These are phyloP conservation scores for Oryzias curvinotus DNA, from an alignment of 2,113 vertebrate genomes.

Conservation along the genomic window DNA sequence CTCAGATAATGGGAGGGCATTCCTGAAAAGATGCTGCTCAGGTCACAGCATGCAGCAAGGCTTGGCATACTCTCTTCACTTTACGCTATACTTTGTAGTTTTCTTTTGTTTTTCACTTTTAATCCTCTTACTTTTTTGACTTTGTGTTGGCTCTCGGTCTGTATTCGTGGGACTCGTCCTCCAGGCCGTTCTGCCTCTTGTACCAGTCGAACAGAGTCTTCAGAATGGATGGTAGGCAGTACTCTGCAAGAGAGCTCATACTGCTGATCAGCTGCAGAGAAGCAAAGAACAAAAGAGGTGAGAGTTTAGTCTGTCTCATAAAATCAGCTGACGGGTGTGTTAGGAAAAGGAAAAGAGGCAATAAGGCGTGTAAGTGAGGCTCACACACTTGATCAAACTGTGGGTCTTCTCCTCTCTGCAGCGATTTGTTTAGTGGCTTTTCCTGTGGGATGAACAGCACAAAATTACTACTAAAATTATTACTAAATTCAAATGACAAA, in stretches of 20 bases:
- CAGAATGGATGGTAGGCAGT: constrained; percentile 95
- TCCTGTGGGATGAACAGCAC: constrained; percentile 78
- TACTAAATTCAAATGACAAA: background rate
- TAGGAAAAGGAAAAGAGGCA: background rate
- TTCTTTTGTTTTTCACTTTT: background rate
- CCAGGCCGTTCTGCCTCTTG: constrained; percentile 96
- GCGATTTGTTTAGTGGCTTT: constrained; percentile 95
- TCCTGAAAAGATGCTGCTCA: no score
- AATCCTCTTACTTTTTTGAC: constrained; percentile 87
- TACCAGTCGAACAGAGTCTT: constrained; percentile 98
- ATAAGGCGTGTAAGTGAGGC: background rate
- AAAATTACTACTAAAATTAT: background rate
- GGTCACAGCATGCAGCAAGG: no score
- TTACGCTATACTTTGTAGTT: no score
- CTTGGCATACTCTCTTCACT: no score
- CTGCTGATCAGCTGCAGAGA: constrained; percentile 88
- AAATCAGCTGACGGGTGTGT: background rate
- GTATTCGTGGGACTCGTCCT: constrained; percentile 98
- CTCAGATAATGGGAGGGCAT: background rate
- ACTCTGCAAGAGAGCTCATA: constrained; percentile 98
- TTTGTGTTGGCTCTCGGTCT: constrained; percentile 96
- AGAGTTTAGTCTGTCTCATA: background rate
- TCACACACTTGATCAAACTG: constrained; percentile 95
- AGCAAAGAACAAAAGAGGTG: background rate
- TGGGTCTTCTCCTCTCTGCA: constrained; percentile 97